Evolutionary conservation across 2,888 invertebrate species (phyloP), one percentile per base, ranked within the genome.

Genomic region (Drosophila acutilabella): DNA sequence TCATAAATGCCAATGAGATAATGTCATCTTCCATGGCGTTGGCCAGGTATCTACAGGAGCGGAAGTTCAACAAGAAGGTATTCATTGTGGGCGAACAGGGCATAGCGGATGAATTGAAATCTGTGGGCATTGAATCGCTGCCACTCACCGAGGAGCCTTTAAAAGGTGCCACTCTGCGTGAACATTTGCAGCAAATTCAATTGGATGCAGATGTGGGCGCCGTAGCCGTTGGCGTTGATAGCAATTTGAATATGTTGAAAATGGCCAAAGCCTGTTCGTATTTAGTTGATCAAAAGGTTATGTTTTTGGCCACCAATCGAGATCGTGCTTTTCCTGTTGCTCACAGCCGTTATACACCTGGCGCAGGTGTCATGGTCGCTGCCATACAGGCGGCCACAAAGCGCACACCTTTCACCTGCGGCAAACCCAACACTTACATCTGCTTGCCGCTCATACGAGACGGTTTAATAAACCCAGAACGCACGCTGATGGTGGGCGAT

Each of bases 401-500:
- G 1, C 66, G 84, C 2, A 0, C 41, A 0, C 74, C 86, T 5
- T 52, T 76, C n/a, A 80, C 61, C n/a, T 78, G 79, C 10, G 84
- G 84, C 38, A 85, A 85, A 23, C 84, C 84, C 20, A 81, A 77
- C 53, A 51, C 72, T 1, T 71, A 57, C 18, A 73, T 85, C 5
- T 73, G 75, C 4, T 33, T 54, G 11, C 64, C 76, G 7, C 52
- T 86, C 2, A 33, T 86, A 1, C 71, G 64, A 0, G 33, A 71
- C 7, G 84, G 83, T 2, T 1, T 64, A 0, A 71, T 85, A 4
- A 67, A 68, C 11, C 75, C 84, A 2, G 78, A 81, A 1, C 71
- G 71, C 8, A 85, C 84, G 0, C 66, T 85, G 5, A 68, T 85
- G 69, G 71, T 85, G 14, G 84, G 84, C 38, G 86, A 85, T 42